phyloP scores from a whole-genome alignment of 2,797 vertebrate genomes.

The Acomys russatus region DNA sequence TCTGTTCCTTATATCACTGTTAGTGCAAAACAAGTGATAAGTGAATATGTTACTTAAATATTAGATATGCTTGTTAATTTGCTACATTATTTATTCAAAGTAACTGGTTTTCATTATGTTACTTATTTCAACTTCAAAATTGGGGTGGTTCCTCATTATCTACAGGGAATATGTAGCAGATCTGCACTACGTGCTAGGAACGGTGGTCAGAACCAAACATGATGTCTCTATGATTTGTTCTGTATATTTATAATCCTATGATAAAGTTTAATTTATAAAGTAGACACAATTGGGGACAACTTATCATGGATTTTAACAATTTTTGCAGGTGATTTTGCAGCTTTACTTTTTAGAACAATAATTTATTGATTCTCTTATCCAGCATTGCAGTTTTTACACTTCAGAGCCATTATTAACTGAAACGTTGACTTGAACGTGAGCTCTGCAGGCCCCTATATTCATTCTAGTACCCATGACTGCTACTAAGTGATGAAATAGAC shows the following conservation, averaged over 20 bases:
- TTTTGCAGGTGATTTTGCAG: neutral
- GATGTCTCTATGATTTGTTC: neutral
- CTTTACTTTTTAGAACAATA: neutral
- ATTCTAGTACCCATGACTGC: neutral
- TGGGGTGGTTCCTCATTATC: neutral
- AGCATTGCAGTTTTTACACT: neutral
- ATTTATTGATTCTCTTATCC: neutral
- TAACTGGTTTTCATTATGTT: neutral
- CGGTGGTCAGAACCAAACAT: neutral
- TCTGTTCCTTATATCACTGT: neutral
- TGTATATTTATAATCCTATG: neutral
- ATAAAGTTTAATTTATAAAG: neutral
- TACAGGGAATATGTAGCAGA: neutral
- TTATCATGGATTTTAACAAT: neutral
- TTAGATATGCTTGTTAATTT: constrained; percentile 23
- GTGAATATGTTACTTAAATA: neutral
- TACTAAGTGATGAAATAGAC: neutral
- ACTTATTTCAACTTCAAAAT: constrained; percentile 13
- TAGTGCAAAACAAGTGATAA: neutral
- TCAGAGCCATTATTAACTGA: neutral
- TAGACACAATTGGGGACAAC: neutral
- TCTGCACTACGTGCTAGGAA: neutral
- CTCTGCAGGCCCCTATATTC: neutral
- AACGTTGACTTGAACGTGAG: neutral
- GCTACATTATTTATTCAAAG: neutral